Conservation (phyloP, 2,888 invertebrate species). For the Prosopocoilus inquinatus region DNA sequence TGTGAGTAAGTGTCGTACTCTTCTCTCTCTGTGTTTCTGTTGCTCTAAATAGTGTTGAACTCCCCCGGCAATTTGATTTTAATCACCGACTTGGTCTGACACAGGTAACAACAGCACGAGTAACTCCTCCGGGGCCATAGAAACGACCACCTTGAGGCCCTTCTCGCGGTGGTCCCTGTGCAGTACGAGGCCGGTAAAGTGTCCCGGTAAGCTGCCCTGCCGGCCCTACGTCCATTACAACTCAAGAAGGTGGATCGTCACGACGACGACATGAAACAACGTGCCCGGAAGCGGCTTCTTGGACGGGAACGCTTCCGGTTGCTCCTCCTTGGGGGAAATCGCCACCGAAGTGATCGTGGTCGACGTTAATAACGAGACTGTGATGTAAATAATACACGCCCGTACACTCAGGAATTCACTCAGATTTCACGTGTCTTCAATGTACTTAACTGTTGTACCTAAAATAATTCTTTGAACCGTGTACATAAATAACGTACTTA, state of each 20-base stretch:
- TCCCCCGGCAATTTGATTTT: not conserved
- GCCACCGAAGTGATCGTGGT: conserved; percentile 31
- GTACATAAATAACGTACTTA: no score
- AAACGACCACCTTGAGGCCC: conserved; percentile 44
- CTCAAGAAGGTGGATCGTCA: conserved; percentile 43
- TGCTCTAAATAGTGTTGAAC: not conserved
- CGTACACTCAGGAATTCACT: not conserved
- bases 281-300: conserved; percentile 25
- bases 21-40: no score
- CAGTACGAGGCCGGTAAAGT: conserved; percentile 33
- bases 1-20: no score
- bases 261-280: conserved; percentile 44
- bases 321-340: conserved; percentile 21
- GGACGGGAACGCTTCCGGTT: conserved; percentile 16
- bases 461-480: no score
- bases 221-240: conserved; percentile 41
- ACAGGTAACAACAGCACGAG: conserved; percentile 45
- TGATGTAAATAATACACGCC: conserved; percentile 29
- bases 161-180: conserved; percentile 45
- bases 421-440: no score
- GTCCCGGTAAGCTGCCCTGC: conserved; percentile 15
- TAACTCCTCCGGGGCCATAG: conserved; percentile 48
- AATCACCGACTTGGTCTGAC: conserved; percentile 9
- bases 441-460: no score
- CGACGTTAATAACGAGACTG: conserved; percentile 28